Conservation (phyloP, 2,113 vertebrate genomes). For the Solenodon paradoxus region DNA sequence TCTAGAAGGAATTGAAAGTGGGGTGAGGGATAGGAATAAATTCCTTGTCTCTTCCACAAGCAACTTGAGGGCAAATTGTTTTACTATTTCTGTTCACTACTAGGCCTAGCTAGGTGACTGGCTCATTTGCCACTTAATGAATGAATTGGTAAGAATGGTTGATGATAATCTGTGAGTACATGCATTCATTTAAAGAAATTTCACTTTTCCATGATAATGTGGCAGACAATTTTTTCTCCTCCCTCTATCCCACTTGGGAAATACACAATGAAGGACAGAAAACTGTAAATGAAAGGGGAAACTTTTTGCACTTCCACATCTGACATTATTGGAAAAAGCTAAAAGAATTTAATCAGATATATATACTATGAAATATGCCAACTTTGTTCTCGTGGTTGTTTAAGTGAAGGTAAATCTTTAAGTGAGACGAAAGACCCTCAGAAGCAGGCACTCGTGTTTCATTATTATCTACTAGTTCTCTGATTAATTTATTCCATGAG, state of each 20-base stretch:
- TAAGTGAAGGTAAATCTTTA: not conserved
- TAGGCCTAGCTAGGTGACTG: not conserved
- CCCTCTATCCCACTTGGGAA: not conserved
- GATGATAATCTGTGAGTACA: not conserved
- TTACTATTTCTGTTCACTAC: not conserved
- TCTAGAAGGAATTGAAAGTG: not conserved
- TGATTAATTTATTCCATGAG: not conserved
- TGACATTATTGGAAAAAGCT: not conserved
- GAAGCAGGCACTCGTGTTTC: not conserved
- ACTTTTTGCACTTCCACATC: not conserved
- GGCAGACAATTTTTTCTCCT: not conserved
- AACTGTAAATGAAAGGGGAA: not conserved
- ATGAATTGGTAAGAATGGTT: not conserved
- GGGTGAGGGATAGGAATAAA: not conserved
- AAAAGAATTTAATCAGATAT: constrained; percentile 39
- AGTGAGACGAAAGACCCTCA: not conserved
- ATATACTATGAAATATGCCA: not conserved
- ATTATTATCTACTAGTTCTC: not conserved
- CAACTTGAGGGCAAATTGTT: not conserved
- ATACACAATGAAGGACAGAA: not conserved
- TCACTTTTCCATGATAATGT: no score
- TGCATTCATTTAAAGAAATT: not conserved
- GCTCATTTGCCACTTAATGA: not conserved
- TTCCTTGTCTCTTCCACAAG: not conserved
- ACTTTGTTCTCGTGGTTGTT: not conserved